Conservation (phyloP, 1,140 invertebrate species). For the Helicoverpa armigera region DNA sequence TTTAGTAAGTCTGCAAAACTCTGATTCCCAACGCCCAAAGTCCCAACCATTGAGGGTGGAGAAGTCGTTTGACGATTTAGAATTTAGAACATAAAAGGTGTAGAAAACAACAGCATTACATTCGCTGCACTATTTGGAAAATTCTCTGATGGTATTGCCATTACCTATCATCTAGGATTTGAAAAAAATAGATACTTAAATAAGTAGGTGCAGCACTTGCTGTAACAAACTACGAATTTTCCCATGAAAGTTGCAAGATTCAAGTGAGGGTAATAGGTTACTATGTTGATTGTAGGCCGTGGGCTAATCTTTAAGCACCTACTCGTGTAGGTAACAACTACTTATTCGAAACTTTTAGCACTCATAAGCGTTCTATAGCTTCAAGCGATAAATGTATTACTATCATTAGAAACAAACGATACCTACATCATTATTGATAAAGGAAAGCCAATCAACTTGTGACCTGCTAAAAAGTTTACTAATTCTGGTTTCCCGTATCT, state of each 20-base stretch:
- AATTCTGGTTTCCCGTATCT: conserved; percentile 12
- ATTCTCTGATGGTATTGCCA: too few species aligned
- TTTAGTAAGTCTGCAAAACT: too few species aligned
- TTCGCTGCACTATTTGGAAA: too few species aligned
- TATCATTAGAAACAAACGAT: neutral
- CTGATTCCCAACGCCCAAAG: too few species aligned
- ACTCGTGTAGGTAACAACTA: neutral
- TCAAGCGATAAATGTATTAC: neutral
- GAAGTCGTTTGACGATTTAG: too few species aligned
- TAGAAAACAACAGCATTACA: too few species aligned
- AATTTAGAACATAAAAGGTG: too few species aligned
- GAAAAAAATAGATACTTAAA: too few species aligned
- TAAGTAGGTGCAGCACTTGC: neutral
- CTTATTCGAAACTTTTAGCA: neutral
- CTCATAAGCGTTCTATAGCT: neutral
- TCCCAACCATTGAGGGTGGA: too few species aligned
- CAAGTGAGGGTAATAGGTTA: conserved; percentile 30
- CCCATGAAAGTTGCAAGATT: conserved; percentile 12
- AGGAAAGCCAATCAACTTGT: neutral
- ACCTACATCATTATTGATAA: neutral
- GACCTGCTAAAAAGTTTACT: conserved; percentile 9
- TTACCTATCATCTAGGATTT: too few species aligned
- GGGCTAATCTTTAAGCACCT: conserved; percentile 3
- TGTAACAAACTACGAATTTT: neutral
- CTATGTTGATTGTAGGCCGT: conserved; percentile 22